phyloP scores from a whole-genome alignment of 2,113 vertebrate genomes.

The Rhombomys opimus region DNA sequence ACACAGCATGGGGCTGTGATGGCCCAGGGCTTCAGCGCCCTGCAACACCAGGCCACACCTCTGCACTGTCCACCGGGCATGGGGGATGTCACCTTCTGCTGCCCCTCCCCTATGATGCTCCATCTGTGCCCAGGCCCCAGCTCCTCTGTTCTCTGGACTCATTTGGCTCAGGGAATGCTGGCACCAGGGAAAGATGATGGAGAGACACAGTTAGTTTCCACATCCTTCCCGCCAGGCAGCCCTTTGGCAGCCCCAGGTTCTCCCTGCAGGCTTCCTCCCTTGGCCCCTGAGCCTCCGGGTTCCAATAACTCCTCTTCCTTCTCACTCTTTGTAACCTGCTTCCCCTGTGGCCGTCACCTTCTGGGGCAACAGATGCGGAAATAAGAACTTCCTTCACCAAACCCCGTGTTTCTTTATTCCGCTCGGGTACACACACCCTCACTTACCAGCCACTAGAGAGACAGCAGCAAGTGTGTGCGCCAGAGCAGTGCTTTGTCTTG shows the following conservation, averaged over 20 bases:
- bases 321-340: not conserved
- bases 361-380: not conserved
- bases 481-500: not conserved
- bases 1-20: not conserved
- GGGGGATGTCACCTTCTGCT: too few species aligned
- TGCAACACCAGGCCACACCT: rapidly evolving
- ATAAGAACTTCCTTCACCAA: not conserved
- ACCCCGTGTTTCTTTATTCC: not conserved
- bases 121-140: not conserved
- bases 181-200: not conserved
- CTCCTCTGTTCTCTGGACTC: not conserved
- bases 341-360: not conserved
- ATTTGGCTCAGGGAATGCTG: not conserved
- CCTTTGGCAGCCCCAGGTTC: not conserved
- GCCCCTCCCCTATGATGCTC: too few species aligned
- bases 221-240: too few species aligned
- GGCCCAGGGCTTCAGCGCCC: rapidly evolving
- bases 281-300: not conserved
- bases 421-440: not conserved
- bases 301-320: not conserved
- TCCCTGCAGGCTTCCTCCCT: not conserved
- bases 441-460: not conserved
- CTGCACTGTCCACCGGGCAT: rapidly evolving
- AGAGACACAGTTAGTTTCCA: not conserved
- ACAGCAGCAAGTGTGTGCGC: rapidly evolving